Evolutionary conservation across 2,888 invertebrate genomes (phyloP), one percentile per base, ranked within the genome.

Genomic region (Boloria euphrosyne): DNA sequence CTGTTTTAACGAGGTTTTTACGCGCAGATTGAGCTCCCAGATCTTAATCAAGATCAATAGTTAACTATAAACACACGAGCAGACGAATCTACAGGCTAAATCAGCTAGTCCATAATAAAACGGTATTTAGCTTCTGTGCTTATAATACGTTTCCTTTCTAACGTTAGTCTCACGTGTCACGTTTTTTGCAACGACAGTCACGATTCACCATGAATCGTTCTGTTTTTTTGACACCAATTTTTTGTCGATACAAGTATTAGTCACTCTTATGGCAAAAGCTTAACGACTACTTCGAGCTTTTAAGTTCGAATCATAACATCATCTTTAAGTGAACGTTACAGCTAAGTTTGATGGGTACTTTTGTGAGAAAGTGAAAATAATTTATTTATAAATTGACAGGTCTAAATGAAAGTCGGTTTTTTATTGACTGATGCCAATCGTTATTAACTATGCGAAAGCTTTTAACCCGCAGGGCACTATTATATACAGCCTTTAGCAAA

Each of bases 121-220:
- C 31, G 38, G 17, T 17, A 54, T 54, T 31, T 53, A 53, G 0
- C 5, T 38, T 53, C 53, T 53, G 4, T 53, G n/a, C 16, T 16
- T n/a, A 53, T 5, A 53, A 53, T 38, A 53, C 7, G 31, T 38
- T 38, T 38, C 27, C 31, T 16, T 31, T 22, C 10, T 44, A 57
- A 44, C 5, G 27, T 46, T 4, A n/a, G 46, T 57, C n/a, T 13
- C 46, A 46, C 27, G 46, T 57, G 57, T 46, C 57, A 27, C 46
- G 6, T 17, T 13, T 53, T 53, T 17, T 44, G 17, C 43, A 18
- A n/a, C 13, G 44, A 22, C 57, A 22, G 22, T 38, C 31, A 46
- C 79, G 80, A 83, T 83, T 83, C 80, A 81, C 82, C 80, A 81
- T 82, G 74, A 76, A 79, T 80, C 74, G 73, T 76, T 75, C 67